These are phyloP conservation scores for Premnoplex brunnescens DNA, from an alignment of 2,797 vertebrate species.

Conservation along the genomic window DNA sequence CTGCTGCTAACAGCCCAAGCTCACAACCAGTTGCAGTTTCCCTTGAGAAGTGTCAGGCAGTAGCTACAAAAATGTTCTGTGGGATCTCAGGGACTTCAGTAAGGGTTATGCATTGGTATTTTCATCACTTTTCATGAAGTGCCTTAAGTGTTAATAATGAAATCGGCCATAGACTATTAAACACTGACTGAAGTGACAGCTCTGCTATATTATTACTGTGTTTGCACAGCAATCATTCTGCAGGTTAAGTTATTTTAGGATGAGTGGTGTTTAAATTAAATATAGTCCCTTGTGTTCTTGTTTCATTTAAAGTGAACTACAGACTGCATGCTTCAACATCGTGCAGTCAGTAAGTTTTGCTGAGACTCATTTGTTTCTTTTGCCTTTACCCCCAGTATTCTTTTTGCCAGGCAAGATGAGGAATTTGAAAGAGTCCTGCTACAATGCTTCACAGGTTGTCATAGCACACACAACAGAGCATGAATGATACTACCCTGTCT, in stretches of 20 bases:
- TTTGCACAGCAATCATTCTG: conserved; percentile 54
- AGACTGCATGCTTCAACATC: not conserved
- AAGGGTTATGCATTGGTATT: not conserved
- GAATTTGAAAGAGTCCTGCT: not conserved
- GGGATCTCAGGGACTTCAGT: not conserved
- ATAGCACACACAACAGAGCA: not conserved
- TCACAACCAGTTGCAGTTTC: not conserved
- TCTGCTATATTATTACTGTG: conserved; percentile 23
- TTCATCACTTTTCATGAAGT: conserved; percentile 17
- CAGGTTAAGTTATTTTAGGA: conserved; percentile 58
- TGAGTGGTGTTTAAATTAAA: conserved; percentile 60
- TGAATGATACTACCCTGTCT: not conserved
- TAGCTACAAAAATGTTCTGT: not conserved
- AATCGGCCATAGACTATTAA: conserved; percentile 47
- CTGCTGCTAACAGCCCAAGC: not conserved
- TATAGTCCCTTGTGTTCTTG: conserved; percentile 38
- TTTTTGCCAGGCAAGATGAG: not conserved
- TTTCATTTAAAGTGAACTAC: conserved; percentile 39
- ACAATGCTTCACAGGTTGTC: not conserved
- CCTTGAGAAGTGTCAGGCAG: not conserved
- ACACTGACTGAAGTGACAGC: conserved; percentile 42
- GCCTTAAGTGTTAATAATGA: conserved; percentile 48
- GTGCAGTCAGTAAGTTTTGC: conserved; percentile 1
- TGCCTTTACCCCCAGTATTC: not conserved
- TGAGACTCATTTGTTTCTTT: not conserved